Evolutionary conservation across 1,140 invertebrate species (phyloP).

Genomic region (Daktulosphaira vitifoliae): DNA sequence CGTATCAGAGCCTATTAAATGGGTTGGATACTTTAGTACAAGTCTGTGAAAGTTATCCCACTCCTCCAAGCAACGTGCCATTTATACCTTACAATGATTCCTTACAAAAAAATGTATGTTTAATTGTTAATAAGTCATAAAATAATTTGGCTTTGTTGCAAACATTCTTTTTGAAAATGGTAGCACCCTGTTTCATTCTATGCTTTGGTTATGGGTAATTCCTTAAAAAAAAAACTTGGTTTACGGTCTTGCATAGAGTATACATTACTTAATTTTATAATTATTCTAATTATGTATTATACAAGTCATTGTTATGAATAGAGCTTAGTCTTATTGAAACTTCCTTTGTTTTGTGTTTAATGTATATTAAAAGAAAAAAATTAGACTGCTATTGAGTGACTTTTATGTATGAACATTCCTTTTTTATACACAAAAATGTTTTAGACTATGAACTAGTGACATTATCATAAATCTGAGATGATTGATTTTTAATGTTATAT

Average conservation of each 20-base stretch:
- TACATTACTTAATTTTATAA: too few relatives aligned
- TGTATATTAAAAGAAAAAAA: too few relatives aligned
- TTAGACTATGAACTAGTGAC: too few relatives aligned
- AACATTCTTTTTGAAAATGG: too few relatives aligned
- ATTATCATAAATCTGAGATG: slow-evolving; percentile 1
- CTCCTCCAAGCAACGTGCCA: slow-evolving; percentile 41
- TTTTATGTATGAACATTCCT: too few relatives aligned
- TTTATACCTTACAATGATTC: slow-evolving; percentile 41
- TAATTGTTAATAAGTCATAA: background rate
- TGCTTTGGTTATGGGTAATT: slow-evolving; percentile 24
- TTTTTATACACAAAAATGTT: too few relatives aligned
- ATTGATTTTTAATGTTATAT: slow-evolving; percentile 1
- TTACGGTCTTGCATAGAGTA: too few relatives aligned
- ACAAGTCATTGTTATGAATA: too few relatives aligned
- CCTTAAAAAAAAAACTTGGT: background rate
- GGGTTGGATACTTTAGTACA: slow-evolving; percentile 59
- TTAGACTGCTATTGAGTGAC: too few relatives aligned
- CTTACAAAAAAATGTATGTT: slow-evolving; percentile 34
- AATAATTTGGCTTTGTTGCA: background rate
- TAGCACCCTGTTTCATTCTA: slow-evolving; percentile 10
- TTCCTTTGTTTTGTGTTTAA: too few relatives aligned
- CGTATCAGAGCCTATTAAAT: slow-evolving; percentile 59
- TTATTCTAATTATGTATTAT: too few relatives aligned
- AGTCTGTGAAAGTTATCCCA: slow-evolving; percentile 55
- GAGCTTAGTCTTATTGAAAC: too few relatives aligned